Evolutionary conservation across 2,888 invertebrate genomes (phyloP), one percentile per base, ranked within the genome.

Genomic region (Limulus polyphemus): DNA sequence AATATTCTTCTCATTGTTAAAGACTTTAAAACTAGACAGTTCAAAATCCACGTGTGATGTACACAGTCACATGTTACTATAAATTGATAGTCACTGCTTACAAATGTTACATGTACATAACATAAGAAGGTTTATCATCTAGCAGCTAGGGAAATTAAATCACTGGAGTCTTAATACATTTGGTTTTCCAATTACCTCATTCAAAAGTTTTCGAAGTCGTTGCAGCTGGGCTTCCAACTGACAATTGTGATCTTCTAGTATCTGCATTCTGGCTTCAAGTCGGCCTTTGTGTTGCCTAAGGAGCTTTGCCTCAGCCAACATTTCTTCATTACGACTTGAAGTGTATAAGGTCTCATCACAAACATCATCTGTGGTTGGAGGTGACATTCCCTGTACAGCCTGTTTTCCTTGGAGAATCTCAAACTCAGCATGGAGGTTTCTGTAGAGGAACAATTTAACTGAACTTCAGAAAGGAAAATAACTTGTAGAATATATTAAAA

Each of bases 241-340:
- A 32, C 91, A 82, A 80, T 99, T 99, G 77, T 99, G 99, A 76
- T 98, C 97, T 79, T 99, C 98, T 58, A 99, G 82, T 72, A 99
- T 95, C 77, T 93, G 90, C 92, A 98, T 98, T 69, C 98, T 83
- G 1, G 95, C 92, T 78, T 99, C 99, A 70, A 99, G 80, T 17
- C 95, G 84, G 0, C 90, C 91, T 78, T 99, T 98, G 79, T 98
- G 97, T 77, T 97, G 93, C 47, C 97, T 82, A 71, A 98, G 79
- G 67, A 95, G 81, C 70, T 92, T 87, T 0, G 97, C 97, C 76
- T 98, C 97, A 4, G 94, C 93, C 79, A 95, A 84, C 84, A 94
- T 91, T 76, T 93, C 91, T 57, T 73, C 74, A 62, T 77, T 76
- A 52, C 71, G 65, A 65, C 70, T 70, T 57, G 64, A 70, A 14